Evolutionary conservation across 2,888 invertebrate genomes (phyloP), one percentile per base, ranked within the genome.

Genomic region (Drosophila falleni): DNA sequence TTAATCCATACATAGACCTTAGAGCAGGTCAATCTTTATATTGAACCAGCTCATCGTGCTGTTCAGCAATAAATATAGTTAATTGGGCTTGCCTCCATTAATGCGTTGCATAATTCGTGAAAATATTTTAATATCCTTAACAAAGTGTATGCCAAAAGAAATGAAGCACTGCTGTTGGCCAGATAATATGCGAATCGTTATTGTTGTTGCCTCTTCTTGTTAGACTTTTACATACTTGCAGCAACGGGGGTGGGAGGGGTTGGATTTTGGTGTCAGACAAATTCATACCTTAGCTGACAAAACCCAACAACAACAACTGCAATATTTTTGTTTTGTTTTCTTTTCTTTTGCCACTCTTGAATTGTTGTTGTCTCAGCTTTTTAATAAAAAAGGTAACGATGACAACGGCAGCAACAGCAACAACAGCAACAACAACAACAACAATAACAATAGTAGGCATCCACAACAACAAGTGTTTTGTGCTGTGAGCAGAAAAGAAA

Each of bases 361-460:
- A 55, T 62, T 60, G 64, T 51, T 65, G 59, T 72, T 76, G 67
- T 67, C 53, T 62, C 62, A 49, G 77, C 59, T 74, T 78, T 78
- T 77, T 78, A 79, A 79, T 79, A 76, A 75, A 75, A 75, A 77
- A 73, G 68, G 68, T 68, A 68, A 68, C 63, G 68, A 63, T 63
- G 63, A 68, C 68, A 68, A 53, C 56, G 46, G 41, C 49, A 63
- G 16, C 63, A 42, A 41, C 46, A 56, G 54, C 70, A 78, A 63
- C 78, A 78, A 60, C 72, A 72, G 60, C 51, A 44, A 44, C 78
- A 74, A 74, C 65, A 74, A 74, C 78, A 74, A n/a, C 63, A 49
- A 53, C 46, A 56, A 70, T 60, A 62, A 51, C 51, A 44, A 41
- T 41, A 39, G 37, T 26, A 41, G 41, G 41, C 59, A 59, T n/a